Evolutionary conservation across 2,113 vertebrate genomes (phyloP).

Genomic region (Myotis davidii): DNA sequence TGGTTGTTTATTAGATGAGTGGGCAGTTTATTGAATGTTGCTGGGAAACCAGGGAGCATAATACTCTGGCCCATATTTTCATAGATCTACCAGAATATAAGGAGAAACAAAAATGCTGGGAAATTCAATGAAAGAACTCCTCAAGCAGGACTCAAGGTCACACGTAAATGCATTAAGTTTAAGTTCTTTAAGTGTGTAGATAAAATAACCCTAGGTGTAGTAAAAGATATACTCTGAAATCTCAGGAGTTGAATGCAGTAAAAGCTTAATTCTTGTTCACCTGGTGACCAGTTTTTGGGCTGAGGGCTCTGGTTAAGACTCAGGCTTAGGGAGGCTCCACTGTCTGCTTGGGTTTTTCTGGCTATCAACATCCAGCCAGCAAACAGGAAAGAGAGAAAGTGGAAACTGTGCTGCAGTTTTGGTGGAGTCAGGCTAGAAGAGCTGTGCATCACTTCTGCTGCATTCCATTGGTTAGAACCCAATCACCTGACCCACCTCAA

Average conservation of each 20-base stretch:
- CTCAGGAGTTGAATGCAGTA: background rate
- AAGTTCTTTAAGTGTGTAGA: background rate
- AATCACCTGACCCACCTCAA: background rate
- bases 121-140: slow-evolving; percentile 20
- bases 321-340: background rate
- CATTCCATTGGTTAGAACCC: background rate
- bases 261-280: background rate
- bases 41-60: background rate
- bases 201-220: background rate
- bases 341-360: background rate
- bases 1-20: background rate
- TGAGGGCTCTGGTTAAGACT: background rate
- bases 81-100: background rate
- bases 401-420: background rate
- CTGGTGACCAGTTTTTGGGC: background rate
- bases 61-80: background rate
- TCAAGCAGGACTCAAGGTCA: slow-evolving; percentile 12
- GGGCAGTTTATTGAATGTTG: background rate
- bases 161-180: background rate
- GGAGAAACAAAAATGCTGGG: background rate
- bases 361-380: background rate
- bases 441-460: background rate
- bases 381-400: background rate
- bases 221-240: background rate
- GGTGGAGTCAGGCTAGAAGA: background rate